phyloP scores from a whole-genome alignment of 2,797 vertebrate genomes.

The Malacoraja senta region DNA sequence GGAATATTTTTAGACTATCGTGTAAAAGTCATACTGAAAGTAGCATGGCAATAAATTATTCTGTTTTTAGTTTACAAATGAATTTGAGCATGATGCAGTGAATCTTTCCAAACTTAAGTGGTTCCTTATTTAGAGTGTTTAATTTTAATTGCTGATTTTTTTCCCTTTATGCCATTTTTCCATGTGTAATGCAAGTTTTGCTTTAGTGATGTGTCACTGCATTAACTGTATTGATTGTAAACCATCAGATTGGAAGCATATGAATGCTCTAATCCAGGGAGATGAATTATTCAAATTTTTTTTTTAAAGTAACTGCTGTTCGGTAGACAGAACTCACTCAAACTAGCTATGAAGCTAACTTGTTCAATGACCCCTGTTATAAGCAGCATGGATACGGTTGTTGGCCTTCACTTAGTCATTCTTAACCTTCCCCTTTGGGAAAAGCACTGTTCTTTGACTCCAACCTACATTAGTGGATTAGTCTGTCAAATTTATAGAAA shows the following conservation, averaged over 20 bases:
- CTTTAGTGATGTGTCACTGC: neutral
- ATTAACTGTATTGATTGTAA: neutral
- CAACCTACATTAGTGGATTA: neutral
- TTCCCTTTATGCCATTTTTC: neutral
- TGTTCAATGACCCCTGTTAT: neutral
- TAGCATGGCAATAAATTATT: neutral
- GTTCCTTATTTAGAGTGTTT: neutral
- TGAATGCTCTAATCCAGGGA: neutral
- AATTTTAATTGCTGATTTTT: neutral
- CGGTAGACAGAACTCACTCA: neutral
- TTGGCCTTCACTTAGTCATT: neutral
- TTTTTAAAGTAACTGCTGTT: neutral
- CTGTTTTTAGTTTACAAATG: neutral
- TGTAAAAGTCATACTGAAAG: neutral
- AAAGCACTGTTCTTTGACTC: neutral
- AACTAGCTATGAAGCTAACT: neutral
- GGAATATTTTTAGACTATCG: constrained; percentile 20
- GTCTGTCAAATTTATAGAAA: neutral
- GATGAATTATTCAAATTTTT: too few relatives aligned
- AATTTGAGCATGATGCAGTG: neutral
- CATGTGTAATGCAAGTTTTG: neutral
- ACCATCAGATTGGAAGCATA: neutral
- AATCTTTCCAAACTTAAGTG: neutral
- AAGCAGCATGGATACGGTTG: neutral
- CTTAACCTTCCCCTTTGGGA: neutral